A percentile compares a stretch with the other conserved stretches of the same genome.
Conservation (phyloP, 2,797 vertebrate genomes). For the Hoplostethus mediterraneus region DNA sequence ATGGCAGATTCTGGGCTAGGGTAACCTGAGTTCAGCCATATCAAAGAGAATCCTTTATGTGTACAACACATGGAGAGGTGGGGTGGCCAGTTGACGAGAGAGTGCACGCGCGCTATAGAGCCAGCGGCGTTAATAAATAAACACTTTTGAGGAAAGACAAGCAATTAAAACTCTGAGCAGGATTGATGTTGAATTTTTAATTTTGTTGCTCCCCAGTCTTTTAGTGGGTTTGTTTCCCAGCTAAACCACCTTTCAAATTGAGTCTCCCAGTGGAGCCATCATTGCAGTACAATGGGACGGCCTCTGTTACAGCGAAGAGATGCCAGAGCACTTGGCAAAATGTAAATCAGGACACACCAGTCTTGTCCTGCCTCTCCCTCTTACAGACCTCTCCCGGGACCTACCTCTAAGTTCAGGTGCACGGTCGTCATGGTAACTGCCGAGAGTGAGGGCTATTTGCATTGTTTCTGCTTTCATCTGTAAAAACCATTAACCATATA, state of each 20-base stretch:
- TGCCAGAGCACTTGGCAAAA: conserved; percentile 59
- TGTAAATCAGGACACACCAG: conserved; percentile 73
- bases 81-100: conserved; percentile 26
- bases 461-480: conserved; percentile 82
- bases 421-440: conserved; percentile 85
- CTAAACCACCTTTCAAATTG: conserved; percentile 23
- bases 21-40: conserved; percentile 58
- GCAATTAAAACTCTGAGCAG: conserved; percentile 53
- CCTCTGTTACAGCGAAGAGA: conserved; percentile 42
- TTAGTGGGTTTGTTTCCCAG: conserved; percentile 15
- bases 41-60: conserved; percentile 73
- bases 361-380: conserved; percentile 71
- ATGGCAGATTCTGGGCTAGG: conserved; percentile 56
- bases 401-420: conserved; percentile 84
- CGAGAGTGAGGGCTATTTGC: conserved; percentile 77
- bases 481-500: conserved; percentile 75
- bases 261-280: conserved; percentile 25
- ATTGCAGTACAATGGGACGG: conserved; percentile 27
- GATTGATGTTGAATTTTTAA: conserved; percentile 37
- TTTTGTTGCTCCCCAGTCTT: conserved; percentile 24
- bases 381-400: conserved; percentile 78
- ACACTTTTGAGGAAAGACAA: conserved; percentile 23
- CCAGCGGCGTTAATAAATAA: conserved; percentile 58
- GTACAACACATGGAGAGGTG: conserved; percentile 43
- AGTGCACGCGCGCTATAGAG: conserved; percentile 6